Evolutionary conservation across 1,140 invertebrate species (phyloP), one percentile per base, ranked within the genome.

Genomic region (Gonioctena quinquepunctata): DNA sequence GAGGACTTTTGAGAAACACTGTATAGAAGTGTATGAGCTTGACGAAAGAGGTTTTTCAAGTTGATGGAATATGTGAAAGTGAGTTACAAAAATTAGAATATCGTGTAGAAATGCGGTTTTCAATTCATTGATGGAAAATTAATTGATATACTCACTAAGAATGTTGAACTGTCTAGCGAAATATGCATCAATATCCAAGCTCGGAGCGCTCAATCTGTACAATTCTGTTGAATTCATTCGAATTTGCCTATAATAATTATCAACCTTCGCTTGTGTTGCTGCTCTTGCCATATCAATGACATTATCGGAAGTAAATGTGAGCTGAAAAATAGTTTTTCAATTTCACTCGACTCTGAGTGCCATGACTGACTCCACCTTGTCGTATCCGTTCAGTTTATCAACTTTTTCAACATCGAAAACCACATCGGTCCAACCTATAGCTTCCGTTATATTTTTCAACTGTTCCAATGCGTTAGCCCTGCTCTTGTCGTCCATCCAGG

Each of bases 401-500:
- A 68, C 57, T 19, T 64, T 59, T n/a, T 57, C 48, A n/a, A 60
- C 62, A 6, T 74, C 42, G 21, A 63, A 63, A 8, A 65, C 63
- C 16, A 48, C 3, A 25, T 73, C 64, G 22, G 54, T 63, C 65
- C 73, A 69, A 11, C 75, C 75, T 21, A 77, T 71, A 11, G 60
- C 54, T 49, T 18, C 48, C 2, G 59, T 54, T 7, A 77, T 68
- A 13, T 62, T 63, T 54, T 66, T 23, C 22, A 73, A 56, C 13
- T 59, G 60, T 18, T 73, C 25, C 4, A 66, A 0, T n/a, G 65
- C 59, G 7, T 42, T 26, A 8, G 49, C 61, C 57, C 56, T 76
- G 5, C 65, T 66, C 18, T 52, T 42, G 5, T 68, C 33, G 21
- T 79, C 74, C 25, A 79, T 70, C 74, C 73, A 77, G n/a, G 69